Evolutionary conservation across 2,888 invertebrate genomes (phyloP).

Genomic region (Oegoconia quadripuncta): DNA sequence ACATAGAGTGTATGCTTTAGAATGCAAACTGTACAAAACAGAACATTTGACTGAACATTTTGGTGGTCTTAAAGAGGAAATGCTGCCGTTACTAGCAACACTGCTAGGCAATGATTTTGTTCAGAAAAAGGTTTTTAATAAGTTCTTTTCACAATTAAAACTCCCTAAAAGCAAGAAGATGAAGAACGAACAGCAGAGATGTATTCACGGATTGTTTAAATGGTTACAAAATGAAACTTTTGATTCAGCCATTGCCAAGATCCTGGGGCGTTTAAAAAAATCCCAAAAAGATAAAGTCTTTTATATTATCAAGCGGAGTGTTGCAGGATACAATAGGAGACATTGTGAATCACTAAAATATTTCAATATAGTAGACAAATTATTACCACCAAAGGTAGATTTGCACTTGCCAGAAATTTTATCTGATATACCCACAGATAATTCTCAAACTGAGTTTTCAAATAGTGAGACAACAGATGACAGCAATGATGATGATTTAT

Average conservation of each 20-base stretch:
- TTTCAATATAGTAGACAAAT: conserved; percentile 53
- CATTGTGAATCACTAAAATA: conserved; percentile 79
- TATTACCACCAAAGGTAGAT: conserved; percentile 3
- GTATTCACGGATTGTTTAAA: conserved; percentile 84
- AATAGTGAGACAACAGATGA: conserved; percentile 25
- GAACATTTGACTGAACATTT: conserved; percentile 83
- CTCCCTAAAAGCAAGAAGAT: conserved; percentile 74
- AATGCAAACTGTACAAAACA: conserved; percentile 86
- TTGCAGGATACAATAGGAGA: conserved; percentile 81
- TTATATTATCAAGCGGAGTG: conserved; percentile 79
- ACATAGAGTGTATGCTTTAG: conserved; percentile 59
- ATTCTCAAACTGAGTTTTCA: conserved; percentile 18
- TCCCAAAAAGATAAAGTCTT: conserved; percentile 73
- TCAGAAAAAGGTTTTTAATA: conserved; percentile 80
- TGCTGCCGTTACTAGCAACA: conserved; percentile 89
- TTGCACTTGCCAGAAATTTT: conserved; percentile 24
- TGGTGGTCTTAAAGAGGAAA: conserved; percentile 81
- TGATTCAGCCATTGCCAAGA: conserved; percentile 83
- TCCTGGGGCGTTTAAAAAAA: conserved; percentile 81
- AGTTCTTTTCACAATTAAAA: conserved; percentile 84
- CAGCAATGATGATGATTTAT: conserved; percentile 3
- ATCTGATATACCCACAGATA: conserved; percentile 22
- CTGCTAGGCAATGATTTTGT: conserved; percentile 95
- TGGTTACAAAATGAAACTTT: conserved; percentile 88
- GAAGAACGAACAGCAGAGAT: conserved; percentile 81